Base-by-base conservation (phyloP, 2,888 invertebrate genomes). In the Blastobasis lacticolella region DNA sequence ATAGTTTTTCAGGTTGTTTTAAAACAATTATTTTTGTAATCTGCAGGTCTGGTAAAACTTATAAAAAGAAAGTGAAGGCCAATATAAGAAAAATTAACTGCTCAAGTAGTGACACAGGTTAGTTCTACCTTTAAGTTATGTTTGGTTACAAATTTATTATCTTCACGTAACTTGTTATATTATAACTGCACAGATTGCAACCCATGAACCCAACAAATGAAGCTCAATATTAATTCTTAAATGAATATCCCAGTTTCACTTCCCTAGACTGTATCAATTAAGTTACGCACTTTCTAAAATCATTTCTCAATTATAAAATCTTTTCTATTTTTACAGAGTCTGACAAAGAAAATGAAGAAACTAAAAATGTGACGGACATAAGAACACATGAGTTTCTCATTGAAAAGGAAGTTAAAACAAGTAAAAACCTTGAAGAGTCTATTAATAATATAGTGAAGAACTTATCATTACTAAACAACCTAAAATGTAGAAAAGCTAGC, bases 391-490 rank as follows among this genome's bases (percentile, higher is more conserved):
- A 79, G 59, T 61, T 87, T 38, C 50, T 78, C 42, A 70, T 87
- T 49, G 86, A 86, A 66, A 68, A 60, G 54, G 73, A 75, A 53
- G 49, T 51, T 5, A 63, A 58, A 38, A 55, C 42, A 6, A 67
- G 53, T 50, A 63, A 69, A 8, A 64, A 67, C 53, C 50, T 59
- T 44, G 75, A 86, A 65, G 75, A 81, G 47, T 86, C 87, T 1
- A 81, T 87, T 41, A 71, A 75, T 52, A 75, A 77, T 41, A 75
- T 85, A 51, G 71, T 77, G 0, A 71, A 73, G 41, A 78, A 78
- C 46, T 45, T 80, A 52, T 73, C 78, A 6, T 10, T 73, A 42
- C 57, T 83, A 6, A 73, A 70, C 46, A 71, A 67, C 50, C 56
- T 71, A 8, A 70, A 69, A 52, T 49, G 48, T 49, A 51, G 55